Base-by-base conservation (phyloP, 2,888 invertebrate species). In the Eupithecia vulgata region DNA sequence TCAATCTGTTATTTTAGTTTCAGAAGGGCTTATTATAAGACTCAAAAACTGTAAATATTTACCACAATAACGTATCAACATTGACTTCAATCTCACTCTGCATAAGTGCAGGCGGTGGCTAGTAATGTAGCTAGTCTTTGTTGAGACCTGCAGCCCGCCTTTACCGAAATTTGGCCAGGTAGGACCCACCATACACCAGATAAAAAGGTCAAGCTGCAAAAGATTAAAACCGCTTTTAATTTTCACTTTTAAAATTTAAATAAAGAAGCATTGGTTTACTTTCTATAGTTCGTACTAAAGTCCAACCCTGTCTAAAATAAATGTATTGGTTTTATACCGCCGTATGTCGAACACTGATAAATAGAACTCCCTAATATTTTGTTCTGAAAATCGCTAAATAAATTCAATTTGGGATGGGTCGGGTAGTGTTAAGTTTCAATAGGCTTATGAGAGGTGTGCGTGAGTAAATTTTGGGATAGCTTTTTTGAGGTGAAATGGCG, bases 251-350 rank as follows among this genome's bases (percentile, higher is more conserved):
- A 48, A 15, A 42, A 15, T 48, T 8, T 21, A 21, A 45, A 45
- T 17, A 45, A 7, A 17, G 15, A 5, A 13, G 13, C 40, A 40
- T 40, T 17, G 45, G 6, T 21, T 48, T 48, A 52, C 48, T 3
- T 21, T 21, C 21, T 21, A n/a, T n/a, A 21, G 12, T 5, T 57
- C 5, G 5, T 5, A 12, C 25, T 57, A 21, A 59, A 66, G 57
- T 74, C 66, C 74, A 68, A 42, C 78, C 74, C 70, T 69, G 62
- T 40, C 30, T 64, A 84, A 81, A 85, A 90, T 90, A 88, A 87
- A 92, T 90, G 90, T 89, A 89, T 89, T 89, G 87, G 90, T 90
- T 90, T 87, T 87, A 85, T 87, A 84, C 85, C 87, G 87, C 86
- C 84, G 82, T 81, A 77, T 72, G 78, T 82, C 86, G 90, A 88